Conservation (phyloP, 1,140 invertebrate genomes). For the Pogonognathellus flavescens region DNA sequence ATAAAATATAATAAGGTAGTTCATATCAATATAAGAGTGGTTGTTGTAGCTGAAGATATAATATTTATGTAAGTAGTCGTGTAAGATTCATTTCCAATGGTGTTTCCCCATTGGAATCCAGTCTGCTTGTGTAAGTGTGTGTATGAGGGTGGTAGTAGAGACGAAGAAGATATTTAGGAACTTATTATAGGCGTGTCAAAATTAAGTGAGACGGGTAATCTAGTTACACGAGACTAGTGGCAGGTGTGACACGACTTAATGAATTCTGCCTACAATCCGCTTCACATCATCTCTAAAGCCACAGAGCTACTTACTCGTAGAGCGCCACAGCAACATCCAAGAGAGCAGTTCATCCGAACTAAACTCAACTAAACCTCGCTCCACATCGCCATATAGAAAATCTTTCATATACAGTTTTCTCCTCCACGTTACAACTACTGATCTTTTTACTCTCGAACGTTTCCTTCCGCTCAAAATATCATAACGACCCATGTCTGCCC, state of each 20-base stretch:
- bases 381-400: not conserved
- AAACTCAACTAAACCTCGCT: not conserved
- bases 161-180: conserved; percentile 38
- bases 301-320: not conserved
- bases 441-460: not conserved
- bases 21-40: not conserved
- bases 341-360: conserved; percentile 23
- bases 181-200: conserved; percentile 50
- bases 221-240: conserved; percentile 48
- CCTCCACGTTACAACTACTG: not conserved
- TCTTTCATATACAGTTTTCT: not conserved
- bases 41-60: not conserved
- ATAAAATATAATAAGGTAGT: not conserved
- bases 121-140: not conserved
- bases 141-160: not conserved
- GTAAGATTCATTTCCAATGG: no score
- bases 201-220: conserved; percentile 48
- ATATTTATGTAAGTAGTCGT: not conserved
- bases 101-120: no score
- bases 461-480: conserved; percentile 46
- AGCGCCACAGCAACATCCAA: not conserved
- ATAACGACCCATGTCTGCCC: not conserved
- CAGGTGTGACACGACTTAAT: conserved; percentile 49
- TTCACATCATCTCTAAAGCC: conserved; percentile 46
- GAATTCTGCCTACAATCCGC: conserved; percentile 49